These are phyloP conservation scores for Florisuga fusca DNA, from an alignment of 2,797 vertebrate genomes.

Conservation along the genomic window DNA sequence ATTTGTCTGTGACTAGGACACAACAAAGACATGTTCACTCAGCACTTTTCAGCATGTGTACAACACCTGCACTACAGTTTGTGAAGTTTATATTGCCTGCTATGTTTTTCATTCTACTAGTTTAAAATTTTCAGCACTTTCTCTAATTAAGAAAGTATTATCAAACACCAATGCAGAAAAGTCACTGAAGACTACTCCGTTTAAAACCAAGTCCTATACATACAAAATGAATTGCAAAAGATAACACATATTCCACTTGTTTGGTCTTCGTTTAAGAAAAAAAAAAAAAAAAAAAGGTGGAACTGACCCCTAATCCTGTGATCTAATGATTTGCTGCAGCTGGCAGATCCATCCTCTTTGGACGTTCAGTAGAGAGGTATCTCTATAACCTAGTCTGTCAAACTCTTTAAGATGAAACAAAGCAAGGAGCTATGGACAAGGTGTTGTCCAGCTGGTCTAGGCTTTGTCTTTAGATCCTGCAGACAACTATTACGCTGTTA, in stretches of 20 bases:
- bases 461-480: neutral
- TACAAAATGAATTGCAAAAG: neutral
- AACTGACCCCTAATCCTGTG: neutral
- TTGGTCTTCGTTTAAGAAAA: neutral
- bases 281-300: neutral
- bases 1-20: neutral
- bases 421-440: neutral
- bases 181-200: neutral
- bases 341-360: neutral
- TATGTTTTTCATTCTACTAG: neutral
- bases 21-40: neutral
- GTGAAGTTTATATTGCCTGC: neutral
- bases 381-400: neutral
- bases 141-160: neutral
- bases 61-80: neutral
- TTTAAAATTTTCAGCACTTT: neutral
- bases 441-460: neutral
- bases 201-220: neutral
- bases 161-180: neutral
- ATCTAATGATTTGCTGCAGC: neutral
- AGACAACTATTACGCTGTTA: neutral
- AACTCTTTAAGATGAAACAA: neutral
- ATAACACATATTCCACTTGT: neutral
- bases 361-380: neutral
- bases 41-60: constrained; percentile 4